These are phyloP conservation scores for Lontra canadensis DNA, from an alignment of 2,113 vertebrate species.

Conservation along the genomic window DNA sequence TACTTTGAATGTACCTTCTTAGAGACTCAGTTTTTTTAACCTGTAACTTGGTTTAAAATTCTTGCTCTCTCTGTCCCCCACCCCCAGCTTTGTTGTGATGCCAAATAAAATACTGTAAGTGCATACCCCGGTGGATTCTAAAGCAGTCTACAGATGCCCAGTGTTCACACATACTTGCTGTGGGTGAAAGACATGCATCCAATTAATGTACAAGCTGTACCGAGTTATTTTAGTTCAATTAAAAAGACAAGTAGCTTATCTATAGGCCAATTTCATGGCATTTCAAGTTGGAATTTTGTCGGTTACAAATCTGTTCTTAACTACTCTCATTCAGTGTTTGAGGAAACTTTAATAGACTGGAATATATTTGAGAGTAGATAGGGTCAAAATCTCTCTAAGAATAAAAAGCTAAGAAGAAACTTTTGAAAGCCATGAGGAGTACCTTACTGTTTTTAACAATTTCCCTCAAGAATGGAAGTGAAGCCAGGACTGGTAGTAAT, in stretches of 20 bases:
- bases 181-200: not conserved
- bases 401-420: not conserved
- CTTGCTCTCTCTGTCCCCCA: not conserved
- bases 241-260: not conserved
- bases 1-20: not conserved
- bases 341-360: not conserved
- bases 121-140: not conserved
- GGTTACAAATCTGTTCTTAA: constrained; percentile 16
- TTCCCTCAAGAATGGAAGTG: not conserved
- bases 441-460: not conserved
- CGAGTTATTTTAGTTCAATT: not conserved
- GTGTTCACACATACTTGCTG: not conserved
- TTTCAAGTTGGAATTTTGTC: constrained; percentile 22
- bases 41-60: not conserved
- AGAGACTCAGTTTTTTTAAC: not conserved
- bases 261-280: not conserved
- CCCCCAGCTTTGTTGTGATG: not conserved
- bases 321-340: not conserved
- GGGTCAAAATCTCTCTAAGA: not conserved
- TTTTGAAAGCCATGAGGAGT: not conserved
- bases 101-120: not conserved
- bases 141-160: not conserved
- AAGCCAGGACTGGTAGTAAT: not conserved
- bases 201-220: not conserved
- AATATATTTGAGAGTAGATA: not conserved